Percentiles rank a stretch among this genome's conserved stretches.
phyloP scores from a whole-genome alignment of 2,113 vertebrate species.

The Phaethon lepturus region DNA sequence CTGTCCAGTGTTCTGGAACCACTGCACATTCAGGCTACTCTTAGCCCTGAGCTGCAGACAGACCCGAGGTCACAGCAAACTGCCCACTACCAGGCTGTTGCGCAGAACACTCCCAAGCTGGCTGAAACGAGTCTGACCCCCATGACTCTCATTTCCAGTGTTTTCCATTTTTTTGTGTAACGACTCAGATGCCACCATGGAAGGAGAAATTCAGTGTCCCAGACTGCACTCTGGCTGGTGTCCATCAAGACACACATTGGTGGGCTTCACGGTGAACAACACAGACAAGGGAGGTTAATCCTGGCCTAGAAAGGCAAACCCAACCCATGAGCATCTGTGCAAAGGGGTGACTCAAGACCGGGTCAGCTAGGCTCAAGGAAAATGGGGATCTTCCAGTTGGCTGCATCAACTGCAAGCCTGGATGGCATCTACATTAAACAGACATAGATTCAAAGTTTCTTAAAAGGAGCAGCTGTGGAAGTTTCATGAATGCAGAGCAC shows the following conservation, averaged over 20 bases:
- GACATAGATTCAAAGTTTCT: neutral
- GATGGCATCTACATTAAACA: neutral
- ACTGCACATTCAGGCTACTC: neutral
- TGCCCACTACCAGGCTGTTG: neutral
- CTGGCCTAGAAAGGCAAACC: neutral
- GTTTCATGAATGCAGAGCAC: neutral
- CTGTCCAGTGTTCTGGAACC: neutral
- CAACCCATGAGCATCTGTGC: neutral
- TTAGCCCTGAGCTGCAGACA: neutral
- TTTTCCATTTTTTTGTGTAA: neutral
- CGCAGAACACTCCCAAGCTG: accelerated
- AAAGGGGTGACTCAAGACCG: neutral
- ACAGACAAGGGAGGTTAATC: neutral
- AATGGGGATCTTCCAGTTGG: neutral
- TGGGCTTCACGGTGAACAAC: neutral
- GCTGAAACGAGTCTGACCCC: neutral
- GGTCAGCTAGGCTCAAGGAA: neutral
- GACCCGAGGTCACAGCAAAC: neutral
- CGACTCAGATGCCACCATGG: neutral
- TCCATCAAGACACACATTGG: neutral
- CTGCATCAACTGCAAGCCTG: neutral
- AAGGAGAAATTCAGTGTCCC: neutral
- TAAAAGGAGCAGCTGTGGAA: neutral
- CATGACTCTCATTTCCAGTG: neutral
- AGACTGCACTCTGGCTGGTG: neutral